Conservation (phyloP, 53 echinoderm and acorn worm species). For the Antedon mediterranea region DNA sequence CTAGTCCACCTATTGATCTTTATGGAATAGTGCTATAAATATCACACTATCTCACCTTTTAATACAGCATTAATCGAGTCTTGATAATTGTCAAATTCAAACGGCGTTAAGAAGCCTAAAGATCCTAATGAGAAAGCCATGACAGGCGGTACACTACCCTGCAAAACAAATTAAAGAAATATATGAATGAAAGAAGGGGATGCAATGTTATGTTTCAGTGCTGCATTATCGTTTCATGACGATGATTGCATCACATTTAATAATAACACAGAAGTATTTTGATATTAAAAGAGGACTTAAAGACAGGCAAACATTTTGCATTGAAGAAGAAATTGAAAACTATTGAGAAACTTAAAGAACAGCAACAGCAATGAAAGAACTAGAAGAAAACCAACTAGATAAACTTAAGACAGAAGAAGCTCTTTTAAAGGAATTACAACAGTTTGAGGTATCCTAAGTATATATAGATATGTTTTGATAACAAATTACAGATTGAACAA, state of each 20-base stretch:
- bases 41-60: conserved; percentile 39
- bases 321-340: conserved; percentile 97
- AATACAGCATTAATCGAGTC: conserved; percentile 76
- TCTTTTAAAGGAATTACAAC: conserved; percentile 42
- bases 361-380: conserved; percentile 52
- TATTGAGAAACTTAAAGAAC: conserved; percentile 81
- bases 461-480: too few relatives aligned
- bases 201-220: too few relatives aligned
- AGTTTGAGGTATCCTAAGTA: conserved; percentile 33
- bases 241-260: too few relatives aligned
- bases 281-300: too few relatives aligned
- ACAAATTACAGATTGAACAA: too few relatives aligned
- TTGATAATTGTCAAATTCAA: conserved; percentile 85
- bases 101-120: conserved; percentile 87
- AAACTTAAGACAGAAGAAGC: conserved; percentile 44
- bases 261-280: too few relatives aligned
- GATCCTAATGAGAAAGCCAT: conserved; percentile 98
- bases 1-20: too few relatives aligned
- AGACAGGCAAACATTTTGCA: too few relatives aligned
- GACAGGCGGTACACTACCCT: conserved; percentile 90
- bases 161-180: conserved; percentile 1
- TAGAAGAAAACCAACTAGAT: conserved; percentile 78
- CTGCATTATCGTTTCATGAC: too few relatives aligned
- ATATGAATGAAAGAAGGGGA: too few relatives aligned
- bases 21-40: neutral